Percentiles rank a stretch among this genome's conserved stretches.
These are phyloP conservation scores for Oithona nana DNA, from an alignment of 2,888 invertebrate species.

Conservation along the genomic window DNA sequence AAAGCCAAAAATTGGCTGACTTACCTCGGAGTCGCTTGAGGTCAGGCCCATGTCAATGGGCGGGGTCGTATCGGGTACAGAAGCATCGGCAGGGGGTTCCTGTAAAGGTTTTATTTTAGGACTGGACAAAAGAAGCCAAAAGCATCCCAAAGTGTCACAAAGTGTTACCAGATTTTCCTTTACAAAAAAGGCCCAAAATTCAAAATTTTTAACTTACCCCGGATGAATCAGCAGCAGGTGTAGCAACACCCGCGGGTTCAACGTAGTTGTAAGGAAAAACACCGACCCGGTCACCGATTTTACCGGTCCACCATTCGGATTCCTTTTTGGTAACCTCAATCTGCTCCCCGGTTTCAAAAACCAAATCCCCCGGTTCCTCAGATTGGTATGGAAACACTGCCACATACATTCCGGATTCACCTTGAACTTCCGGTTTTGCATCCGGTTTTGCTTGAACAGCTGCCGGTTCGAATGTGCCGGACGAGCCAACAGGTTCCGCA, in stretches of 20 bases:
- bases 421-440: background rate
- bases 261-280: slow-evolving; percentile 96
- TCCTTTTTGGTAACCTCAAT: slow-evolving; percentile 71
- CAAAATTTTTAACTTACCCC: background rate
- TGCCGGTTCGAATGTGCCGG: background rate
- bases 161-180: no score
- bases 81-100: background rate
- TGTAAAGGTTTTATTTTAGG: background rate
- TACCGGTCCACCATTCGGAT: slow-evolving; percentile 98
- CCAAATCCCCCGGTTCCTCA: slow-evolving; percentile 70
- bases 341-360: slow-evolving; percentile 63
- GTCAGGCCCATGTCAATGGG: no score
- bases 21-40: background rate
- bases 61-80: no score
- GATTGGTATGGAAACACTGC: slow-evolving; percentile 79
- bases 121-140: background rate
- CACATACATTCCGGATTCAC: slow-evolving; percentile 35
- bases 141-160: background rate
- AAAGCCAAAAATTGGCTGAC: background rate
- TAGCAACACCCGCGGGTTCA: slow-evolving; percentile 20
- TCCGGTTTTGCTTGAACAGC: background rate
- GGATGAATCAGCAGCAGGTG: background rate
- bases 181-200: background rate
- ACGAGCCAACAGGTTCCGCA: slow-evolving; percentile 45
- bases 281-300: slow-evolving; percentile 57